These are phyloP conservation scores for Loripinus fragilis DNA, from an alignment of 2,888 invertebrate genomes.

Conservation along the genomic window DNA sequence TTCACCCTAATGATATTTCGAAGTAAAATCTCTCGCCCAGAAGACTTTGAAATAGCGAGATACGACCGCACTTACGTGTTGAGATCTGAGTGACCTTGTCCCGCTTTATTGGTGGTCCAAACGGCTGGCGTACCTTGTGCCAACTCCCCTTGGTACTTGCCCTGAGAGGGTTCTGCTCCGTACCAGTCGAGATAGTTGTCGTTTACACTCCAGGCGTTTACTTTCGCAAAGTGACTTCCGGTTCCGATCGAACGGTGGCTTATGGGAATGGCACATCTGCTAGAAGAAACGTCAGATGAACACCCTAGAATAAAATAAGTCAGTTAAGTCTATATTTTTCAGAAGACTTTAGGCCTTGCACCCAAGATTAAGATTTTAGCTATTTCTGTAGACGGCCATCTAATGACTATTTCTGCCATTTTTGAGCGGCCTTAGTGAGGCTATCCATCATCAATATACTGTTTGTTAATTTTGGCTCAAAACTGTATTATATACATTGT, in stretches of 20 bases:
- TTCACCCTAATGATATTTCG: background rate
- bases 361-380: too few species aligned
- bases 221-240: conserved; percentile 64
- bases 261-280: conserved; percentile 75
- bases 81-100: conserved; percentile 64
- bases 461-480: too few species aligned
- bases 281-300: conserved; percentile 54
- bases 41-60: too few species aligned
- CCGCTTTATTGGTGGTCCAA: conserved; percentile 78
- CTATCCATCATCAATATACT: too few species aligned
- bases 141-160: conserved; percentile 62
- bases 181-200: conserved; percentile 79
- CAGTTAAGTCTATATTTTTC: too few species aligned
- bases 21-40: too few species aligned
- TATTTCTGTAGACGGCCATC: too few species aligned
- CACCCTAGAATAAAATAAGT: too few species aligned
- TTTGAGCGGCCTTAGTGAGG: too few species aligned
- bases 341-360: too few species aligned
- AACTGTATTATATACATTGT: too few species aligned
- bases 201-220: conserved; percentile 75
- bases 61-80: conserved; percentile 78
- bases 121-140: conserved; percentile 76
- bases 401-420: too few species aligned
- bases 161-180: conserved; percentile 76
- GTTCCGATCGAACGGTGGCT: conserved; percentile 60